These are phyloP conservation scores for Montifringilla adamsi DNA, from an alignment of 2,113 vertebrate genomes.

Conservation along the genomic window DNA sequence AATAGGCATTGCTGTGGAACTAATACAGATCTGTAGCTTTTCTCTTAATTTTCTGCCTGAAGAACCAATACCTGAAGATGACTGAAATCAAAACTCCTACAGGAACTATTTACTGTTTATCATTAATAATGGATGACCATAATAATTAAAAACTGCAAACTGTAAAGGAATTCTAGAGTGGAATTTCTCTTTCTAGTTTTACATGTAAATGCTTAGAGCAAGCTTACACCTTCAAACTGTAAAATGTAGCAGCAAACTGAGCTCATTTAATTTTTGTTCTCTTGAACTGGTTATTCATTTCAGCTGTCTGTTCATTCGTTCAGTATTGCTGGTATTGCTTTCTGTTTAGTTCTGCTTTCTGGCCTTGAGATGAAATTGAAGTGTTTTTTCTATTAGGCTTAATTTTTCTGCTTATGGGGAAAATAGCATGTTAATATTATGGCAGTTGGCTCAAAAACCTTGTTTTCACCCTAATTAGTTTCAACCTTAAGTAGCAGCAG, in stretches of 20 bases:
- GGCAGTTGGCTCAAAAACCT: not conserved
- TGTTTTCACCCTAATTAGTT: not conserved
- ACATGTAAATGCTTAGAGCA: not conserved
- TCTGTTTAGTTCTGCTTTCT: not conserved
- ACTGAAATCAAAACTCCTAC: not conserved
- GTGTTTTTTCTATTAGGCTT: not conserved
- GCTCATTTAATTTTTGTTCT: not conserved
- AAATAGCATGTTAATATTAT: not conserved
- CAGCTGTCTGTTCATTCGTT: not conserved
- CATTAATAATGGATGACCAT: constrained; percentile 43
- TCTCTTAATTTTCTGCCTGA: not conserved
- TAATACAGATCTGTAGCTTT: not conserved
- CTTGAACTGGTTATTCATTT: not conserved
- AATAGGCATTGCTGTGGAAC: not conserved
- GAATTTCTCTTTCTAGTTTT: not conserved
- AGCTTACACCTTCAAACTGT: not conserved
- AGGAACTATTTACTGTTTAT: not conserved
- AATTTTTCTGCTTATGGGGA: not conserved
- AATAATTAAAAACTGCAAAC: constrained; percentile 50
- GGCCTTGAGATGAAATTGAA: not conserved
- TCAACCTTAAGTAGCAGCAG: not conserved
- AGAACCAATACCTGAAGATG: not conserved
- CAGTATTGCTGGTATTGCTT: not conserved
- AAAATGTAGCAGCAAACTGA: not conserved
- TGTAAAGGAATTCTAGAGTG: constrained; percentile 46